Evolutionary conservation across 2,113 vertebrate genomes (phyloP).

Genomic region (Ia io): DNA sequence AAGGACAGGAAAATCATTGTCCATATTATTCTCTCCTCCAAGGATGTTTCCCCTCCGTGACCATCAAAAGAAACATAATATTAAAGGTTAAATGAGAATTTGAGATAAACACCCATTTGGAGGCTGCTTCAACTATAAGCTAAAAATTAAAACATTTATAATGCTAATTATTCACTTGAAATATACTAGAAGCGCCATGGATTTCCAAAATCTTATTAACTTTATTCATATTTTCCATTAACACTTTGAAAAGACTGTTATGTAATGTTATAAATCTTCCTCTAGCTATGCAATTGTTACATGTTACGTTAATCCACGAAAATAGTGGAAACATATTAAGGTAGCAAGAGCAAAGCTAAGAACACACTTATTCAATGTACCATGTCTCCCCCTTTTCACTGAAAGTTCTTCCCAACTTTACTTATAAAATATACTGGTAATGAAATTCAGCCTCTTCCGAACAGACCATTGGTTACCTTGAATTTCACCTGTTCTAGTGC

Average conservation of each 20-base stretch:
- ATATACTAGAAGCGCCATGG: not conserved
- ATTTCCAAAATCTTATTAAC: constrained; percentile 12
- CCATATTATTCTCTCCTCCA: not conserved
- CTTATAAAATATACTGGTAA: not conserved
- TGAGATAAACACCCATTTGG: not conserved
- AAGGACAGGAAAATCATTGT: not conserved
- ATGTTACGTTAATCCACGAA: not conserved
- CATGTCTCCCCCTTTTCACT: not conserved
- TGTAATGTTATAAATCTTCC: not conserved
- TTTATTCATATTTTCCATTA: constrained; percentile 8
- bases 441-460: not conserved
- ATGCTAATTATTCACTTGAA: not conserved
- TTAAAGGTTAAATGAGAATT: not conserved
- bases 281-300: not conserved
- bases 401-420: not conserved
- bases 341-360: constrained; percentile 18
- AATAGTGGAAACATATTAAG: not conserved
- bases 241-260: not conserved
- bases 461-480: not conserved
- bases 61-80: not conserved
- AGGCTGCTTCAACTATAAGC: not conserved
- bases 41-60: not conserved
- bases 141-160: constrained; percentile 1
- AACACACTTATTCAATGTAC: not conserved
- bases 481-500: not conserved